Base-by-base conservation (phyloP, 2,888 invertebrate species). In the Eumerus sabulonum region DNA sequence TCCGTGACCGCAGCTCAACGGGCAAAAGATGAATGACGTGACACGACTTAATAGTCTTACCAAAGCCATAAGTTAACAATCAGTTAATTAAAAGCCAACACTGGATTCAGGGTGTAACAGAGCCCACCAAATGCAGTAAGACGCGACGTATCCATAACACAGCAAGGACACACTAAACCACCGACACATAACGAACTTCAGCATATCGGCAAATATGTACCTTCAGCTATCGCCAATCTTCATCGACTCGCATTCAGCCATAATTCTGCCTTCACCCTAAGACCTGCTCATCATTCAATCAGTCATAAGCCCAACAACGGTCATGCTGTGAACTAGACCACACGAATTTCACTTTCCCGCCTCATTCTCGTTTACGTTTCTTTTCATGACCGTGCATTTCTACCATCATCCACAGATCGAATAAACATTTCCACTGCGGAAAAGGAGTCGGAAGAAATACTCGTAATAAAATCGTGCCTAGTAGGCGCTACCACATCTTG, bases 311-410 rank as follows among this genome's bases (percentile, higher is more conserved):
- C 42, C 36, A 60, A 64, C 62, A 19, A 36, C 53, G 57, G 63
- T 63, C 27, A 48, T 63, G n/a, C n/a, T n/a, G n/a, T n/a, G n/a
- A 67, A 72, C 59, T 53, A 42, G 68, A 73, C 57, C 45, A 44
- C 62, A 71, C 62, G 71, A 71, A 71, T 63, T 68, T 77, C 73
- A 67, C 68, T 79, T 79, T 73, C 17, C 19, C 17, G 14, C 19
- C 9, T 16, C 13, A 11, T 13, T 13, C 2, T n/a, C n/a, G 27
- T 14, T 11, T 14, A 12, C 18, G 12, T 51, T 40, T n/a, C 50
- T 66, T 56, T 40, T 12, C 59, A 60, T 79, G 79, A 79, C 74
- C 63, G 45, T 74, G 79, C 79, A 60, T 68, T 64, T 68, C 70
- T 44, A 63, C 53, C 67, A 68, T 68, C 64, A 54, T 17, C 16